Conservation (phyloP, 1,140 invertebrate species). For the Diploscapter pachys region DNA sequence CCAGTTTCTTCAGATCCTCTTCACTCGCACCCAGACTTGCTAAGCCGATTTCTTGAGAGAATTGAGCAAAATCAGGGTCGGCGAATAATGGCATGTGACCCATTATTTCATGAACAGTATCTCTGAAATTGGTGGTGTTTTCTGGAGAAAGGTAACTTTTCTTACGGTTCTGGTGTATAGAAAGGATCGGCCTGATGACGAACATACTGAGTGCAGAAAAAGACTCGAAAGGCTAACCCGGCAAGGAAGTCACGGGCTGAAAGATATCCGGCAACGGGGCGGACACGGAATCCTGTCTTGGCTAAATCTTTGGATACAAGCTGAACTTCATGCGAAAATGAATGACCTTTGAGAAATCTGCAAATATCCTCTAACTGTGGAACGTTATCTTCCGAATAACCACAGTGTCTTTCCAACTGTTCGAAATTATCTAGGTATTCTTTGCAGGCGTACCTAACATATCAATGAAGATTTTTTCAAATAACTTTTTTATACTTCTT, state of each 20-base stretch:
- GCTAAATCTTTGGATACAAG: slow-evolving; percentile 62
- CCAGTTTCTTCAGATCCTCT: slow-evolving; percentile 65
- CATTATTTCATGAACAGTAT: slow-evolving; percentile 90
- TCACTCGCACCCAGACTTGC: too few species aligned
- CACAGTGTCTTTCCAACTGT: slow-evolving; percentile 87
- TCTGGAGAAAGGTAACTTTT: background rate
- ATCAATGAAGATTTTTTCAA: too few species aligned
- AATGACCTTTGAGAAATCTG: slow-evolving; percentile 80
- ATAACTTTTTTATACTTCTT: slow-evolving; percentile 61
- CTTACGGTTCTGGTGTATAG: slow-evolving; percentile 95
- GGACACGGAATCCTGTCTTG: slow-evolving; percentile 85
- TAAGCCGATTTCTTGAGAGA: too few species aligned
- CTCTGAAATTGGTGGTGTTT: slow-evolving; percentile 64
- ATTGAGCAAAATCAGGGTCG: slow-evolving; percentile 55
- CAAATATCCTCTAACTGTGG: slow-evolving; percentile 92
- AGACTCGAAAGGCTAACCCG: slow-evolving; percentile 87
- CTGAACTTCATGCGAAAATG: background rate
- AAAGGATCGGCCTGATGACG: slow-evolving; percentile 94
- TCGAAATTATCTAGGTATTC: slow-evolving; percentile 95
- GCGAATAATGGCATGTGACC: slow-evolving; percentile 92
- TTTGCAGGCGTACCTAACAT: slow-evolving; percentile 74
- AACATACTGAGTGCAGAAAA: slow-evolving; percentile 99
- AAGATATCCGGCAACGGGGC: slow-evolving; percentile 95
- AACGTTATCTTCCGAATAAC: slow-evolving; percentile 75
- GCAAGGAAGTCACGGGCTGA: slow-evolving; percentile 88